Evolutionary conservation across 2,797 vertebrate genomes (phyloP).

Genomic region (Schizopygopsis malacanthus): DNA sequence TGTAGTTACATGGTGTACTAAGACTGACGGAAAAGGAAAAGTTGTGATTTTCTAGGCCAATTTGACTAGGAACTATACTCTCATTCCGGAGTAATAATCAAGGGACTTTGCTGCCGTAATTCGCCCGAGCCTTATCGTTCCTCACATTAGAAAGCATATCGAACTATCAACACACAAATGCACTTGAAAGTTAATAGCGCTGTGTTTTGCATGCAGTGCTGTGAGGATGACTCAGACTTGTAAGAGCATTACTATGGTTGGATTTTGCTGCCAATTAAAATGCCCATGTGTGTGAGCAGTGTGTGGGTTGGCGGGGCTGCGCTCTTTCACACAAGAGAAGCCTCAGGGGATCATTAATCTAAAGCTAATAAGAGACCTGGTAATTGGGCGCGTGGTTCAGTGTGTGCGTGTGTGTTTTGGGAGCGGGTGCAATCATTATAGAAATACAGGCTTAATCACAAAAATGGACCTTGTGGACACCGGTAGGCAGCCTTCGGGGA

Average conservation of each 20-base stretch:
- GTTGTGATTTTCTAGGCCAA: no score
- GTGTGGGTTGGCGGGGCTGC: slow-evolving; percentile 55
- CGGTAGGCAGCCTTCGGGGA: slow-evolving; percentile 52
- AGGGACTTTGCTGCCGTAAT: not conserved
- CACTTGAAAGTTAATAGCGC: slow-evolving; percentile 40
- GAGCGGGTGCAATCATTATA: slow-evolving; percentile 49
- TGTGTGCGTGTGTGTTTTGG: slow-evolving; percentile 42
- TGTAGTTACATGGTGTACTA: no score
- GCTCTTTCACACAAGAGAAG: slow-evolving; percentile 52
- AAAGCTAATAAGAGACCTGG: slow-evolving; percentile 54
- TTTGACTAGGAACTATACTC: no score
- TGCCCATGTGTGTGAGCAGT: slow-evolving; percentile 58
- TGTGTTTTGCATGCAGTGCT: slow-evolving; percentile 44
- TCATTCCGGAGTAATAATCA: no score
- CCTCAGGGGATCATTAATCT: slow-evolving; percentile 50
- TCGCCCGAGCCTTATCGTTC: not conserved
- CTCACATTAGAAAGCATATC: slow-evolving; percentile 14
- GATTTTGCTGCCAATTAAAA: slow-evolving; percentile 54
- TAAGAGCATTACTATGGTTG: slow-evolving; percentile 56
- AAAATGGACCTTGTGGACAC: slow-evolving; percentile 47
- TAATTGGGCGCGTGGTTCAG: slow-evolving; percentile 48
- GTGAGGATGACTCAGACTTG: slow-evolving; percentile 54
- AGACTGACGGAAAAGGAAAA: no score
- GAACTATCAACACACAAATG: slow-evolving; percentile 29
- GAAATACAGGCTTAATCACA: slow-evolving; percentile 45